These are phyloP conservation scores for Automeris io DNA, from an alignment of 2,888 invertebrate species.

Conservation along the genomic window DNA sequence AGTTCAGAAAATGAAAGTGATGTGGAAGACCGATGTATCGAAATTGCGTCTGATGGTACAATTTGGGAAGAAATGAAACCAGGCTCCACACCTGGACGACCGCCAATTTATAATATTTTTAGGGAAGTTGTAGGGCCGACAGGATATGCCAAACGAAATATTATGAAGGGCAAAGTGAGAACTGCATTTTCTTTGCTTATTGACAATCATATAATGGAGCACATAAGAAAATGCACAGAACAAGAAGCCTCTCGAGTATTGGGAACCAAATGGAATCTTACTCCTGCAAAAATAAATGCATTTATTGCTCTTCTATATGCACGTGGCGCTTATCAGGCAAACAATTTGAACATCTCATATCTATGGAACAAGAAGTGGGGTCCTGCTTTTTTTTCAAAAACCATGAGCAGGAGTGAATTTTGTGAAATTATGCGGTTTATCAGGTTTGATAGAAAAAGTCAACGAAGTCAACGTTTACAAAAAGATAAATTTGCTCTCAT, in stretches of 20 bases:
- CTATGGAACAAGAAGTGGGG: too few relatives aligned
- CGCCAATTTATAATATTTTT: slow-evolving; percentile 7
- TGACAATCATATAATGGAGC: slow-evolving; percentile 13
- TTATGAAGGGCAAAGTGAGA: slow-evolving; percentile 14
- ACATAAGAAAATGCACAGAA: slow-evolving; percentile 18
- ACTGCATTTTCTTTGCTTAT: slow-evolving; percentile 15
- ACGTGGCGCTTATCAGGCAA: not conserved
- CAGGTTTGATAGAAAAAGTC: slow-evolving; percentile 1
- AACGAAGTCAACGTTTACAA: slow-evolving; percentile 3
- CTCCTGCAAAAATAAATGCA: slow-evolving; percentile 12
- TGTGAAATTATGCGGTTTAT: slow-evolving; percentile 4
- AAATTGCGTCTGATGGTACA: slow-evolving; percentile 16
- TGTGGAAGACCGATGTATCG: slow-evolving; percentile 14
- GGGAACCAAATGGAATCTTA: slow-evolving; percentile 12
- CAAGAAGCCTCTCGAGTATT: slow-evolving; percentile 14
- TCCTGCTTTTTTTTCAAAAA: too few relatives aligned
- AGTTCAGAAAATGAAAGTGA: slow-evolving; percentile 13
- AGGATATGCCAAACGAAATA: slow-evolving; percentile 15
- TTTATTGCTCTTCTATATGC: slow-evolving; percentile 7
- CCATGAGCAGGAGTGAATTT: too few relatives aligned
- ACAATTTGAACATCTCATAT: not conserved
- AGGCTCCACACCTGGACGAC: not conserved
- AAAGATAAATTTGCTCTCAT: slow-evolving; percentile 21
- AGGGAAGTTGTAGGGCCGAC: slow-evolving; percentile 15
- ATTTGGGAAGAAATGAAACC: not conserved